Percentiles rank a stretch among this genome's conserved stretches.
Conservation (phyloP, 1,140 invertebrate genomes). For the Drosophila virilis region DNA sequence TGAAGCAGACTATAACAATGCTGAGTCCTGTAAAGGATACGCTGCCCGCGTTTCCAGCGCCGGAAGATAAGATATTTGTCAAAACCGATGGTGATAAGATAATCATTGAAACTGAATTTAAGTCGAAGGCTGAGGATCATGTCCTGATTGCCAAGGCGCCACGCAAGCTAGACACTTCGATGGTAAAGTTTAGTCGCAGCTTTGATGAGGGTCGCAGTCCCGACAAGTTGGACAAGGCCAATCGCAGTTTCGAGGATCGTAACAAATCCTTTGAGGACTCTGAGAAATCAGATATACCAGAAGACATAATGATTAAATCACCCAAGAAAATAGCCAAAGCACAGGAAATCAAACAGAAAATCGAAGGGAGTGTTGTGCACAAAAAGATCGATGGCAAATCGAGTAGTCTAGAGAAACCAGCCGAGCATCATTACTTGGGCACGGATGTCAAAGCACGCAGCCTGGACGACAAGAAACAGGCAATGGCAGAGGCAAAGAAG, state of each 20-base stretch:
- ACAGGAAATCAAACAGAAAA: conserved; percentile 87
- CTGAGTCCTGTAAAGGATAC: conserved; percentile 89
- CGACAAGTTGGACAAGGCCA: conserved; percentile 85
- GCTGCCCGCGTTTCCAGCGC: conserved; percentile 88
- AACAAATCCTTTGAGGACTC: conserved; percentile 87
- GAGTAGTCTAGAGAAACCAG: conserved; percentile 86
- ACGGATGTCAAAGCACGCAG: conserved; percentile 87
- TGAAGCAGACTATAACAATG: conserved; percentile 89
- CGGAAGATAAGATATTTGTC: conserved; percentile 88
- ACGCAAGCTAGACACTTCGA: conserved; percentile 88
- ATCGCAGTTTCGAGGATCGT: conserved; percentile 87
- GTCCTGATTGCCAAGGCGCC: conserved; percentile 89
- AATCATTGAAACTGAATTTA: conserved; percentile 87
- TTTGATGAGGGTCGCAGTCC: conserved; percentile 87
- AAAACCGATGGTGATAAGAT: conserved; percentile 88
- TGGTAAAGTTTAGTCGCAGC: conserved; percentile 88
- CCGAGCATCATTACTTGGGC: conserved; percentile 83
- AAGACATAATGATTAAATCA: conserved; percentile 85
- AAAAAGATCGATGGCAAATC: conserved; percentile 85
- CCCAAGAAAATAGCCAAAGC: conserved; percentile 87
- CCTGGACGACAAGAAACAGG: conserved; percentile 84
- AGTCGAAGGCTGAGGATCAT: conserved; percentile 87
- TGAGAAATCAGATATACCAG: conserved; percentile 85
- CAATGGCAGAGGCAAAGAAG: conserved; percentile 59
- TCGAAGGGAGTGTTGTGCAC: conserved; percentile 87